phyloP scores from a whole-genome alignment of 2,113 vertebrate genomes.

The Dermatemys mawii region DNA sequence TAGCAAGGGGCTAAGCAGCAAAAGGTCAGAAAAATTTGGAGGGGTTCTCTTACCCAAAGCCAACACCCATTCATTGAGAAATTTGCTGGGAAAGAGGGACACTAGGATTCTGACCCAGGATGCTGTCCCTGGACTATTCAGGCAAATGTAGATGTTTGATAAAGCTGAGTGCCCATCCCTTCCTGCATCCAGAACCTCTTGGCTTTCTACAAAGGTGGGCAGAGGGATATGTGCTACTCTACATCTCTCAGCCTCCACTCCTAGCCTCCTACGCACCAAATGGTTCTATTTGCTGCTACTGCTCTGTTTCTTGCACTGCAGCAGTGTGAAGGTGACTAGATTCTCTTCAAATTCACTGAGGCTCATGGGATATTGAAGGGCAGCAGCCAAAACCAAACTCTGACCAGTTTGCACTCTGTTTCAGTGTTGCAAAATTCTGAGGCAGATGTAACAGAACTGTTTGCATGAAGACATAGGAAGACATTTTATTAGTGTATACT shows the following conservation, averaged over 20 bases:
- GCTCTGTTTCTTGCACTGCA: background rate
- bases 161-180: background rate
- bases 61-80: background rate
- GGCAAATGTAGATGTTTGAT: background rate
- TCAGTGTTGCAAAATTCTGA: background rate
- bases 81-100: background rate
- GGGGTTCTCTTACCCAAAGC: background rate
- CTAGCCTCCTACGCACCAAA: background rate
- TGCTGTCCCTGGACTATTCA: background rate
- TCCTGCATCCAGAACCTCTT: background rate
- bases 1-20: background rate
- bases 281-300: background rate
- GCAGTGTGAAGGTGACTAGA: background rate
- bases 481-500: background rate
- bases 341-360: background rate
- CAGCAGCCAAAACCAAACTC: background rate
- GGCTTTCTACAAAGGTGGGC: background rate
- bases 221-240: background rate
- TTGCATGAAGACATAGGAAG: background rate
- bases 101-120: no score
- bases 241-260: no score
- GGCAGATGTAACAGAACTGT: background rate
- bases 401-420: background rate
- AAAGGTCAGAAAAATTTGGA: background rate
- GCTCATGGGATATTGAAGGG: background rate